Percentiles rank a stretch among this genome's conserved stretches.
Evolutionary conservation across 2,113 vertebrate genomes (phyloP).

Genomic region (Dolichallabes microphthalmus): DNA sequence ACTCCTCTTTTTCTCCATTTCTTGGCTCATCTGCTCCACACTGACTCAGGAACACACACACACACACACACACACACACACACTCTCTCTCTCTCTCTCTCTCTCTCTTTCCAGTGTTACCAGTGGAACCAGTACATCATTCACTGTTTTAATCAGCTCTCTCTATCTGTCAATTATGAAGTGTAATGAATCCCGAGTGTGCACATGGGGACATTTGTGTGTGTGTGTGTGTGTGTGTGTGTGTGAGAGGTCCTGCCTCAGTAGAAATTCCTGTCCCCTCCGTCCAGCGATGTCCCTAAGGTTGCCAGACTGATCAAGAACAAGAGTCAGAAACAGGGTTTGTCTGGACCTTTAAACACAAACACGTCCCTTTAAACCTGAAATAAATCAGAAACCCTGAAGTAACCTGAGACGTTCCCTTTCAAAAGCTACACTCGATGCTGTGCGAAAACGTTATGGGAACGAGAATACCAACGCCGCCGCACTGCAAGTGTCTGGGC

Average conservation of each 20-base stretch:
- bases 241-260: neutral
- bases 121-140: neutral
- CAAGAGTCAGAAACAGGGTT: neutral
- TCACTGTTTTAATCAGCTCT: neutral
- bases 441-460: no score
- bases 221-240: no score
- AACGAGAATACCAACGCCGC: no score
- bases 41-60: neutral
- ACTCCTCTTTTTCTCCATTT: neutral
- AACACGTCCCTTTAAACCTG: neutral
- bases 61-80: neutral
- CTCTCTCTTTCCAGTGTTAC: slow-evolving; percentile 41
- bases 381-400: neutral
- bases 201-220: neutral
- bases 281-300: neutral
- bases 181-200: neutral
- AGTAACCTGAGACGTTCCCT: no score
- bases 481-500: no score
- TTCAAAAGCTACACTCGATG: no score
- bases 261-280: neutral
- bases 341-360: neutral
- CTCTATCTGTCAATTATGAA: neutral
- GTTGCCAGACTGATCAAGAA: neutral
- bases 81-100: neutral
- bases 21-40: neutral